A percentile compares a stretch with the other conserved stretches of the same genome.
Evolutionary conservation across 2,113 vertebrate species (phyloP).

Genomic region (Colius striatus): DNA sequence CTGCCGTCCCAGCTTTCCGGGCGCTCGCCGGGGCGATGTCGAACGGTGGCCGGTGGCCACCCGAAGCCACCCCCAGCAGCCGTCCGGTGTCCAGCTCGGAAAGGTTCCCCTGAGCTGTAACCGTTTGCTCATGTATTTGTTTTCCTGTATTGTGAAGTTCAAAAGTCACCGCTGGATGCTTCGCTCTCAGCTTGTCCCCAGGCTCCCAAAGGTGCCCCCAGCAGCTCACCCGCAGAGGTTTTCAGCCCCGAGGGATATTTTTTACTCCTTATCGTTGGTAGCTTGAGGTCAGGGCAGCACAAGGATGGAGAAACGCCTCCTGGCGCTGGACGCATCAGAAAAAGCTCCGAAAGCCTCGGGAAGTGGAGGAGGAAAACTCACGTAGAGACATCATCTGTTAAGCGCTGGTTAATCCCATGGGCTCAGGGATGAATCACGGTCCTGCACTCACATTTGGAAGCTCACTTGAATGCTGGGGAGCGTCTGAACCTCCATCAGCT

Average conservation of each 20-base stretch:
- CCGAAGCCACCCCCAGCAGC: not conserved
- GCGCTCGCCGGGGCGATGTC: not conserved
- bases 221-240: not conserved
- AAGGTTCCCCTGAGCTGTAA: not conserved
- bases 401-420: not conserved
- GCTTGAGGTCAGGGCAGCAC: not conserved
- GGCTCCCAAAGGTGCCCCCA: not conserved
- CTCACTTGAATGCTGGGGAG: not conserved
- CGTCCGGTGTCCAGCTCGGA: accelerated
- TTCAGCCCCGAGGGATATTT: not conserved
- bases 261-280: not conserved
- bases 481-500: not conserved
- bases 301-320: not conserved
- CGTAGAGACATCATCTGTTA: accelerated
- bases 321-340: not conserved
- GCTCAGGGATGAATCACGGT: accelerated
- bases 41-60: accelerated
- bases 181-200: not conserved
- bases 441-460: not conserved
- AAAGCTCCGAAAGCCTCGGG: not conserved
- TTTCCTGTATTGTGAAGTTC: not conserved
- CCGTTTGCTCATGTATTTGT: accelerated
- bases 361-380: no score
- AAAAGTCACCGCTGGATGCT: not conserved
- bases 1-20: accelerated